Evolutionary conservation across 2,888 invertebrate genomes (phyloP).

Genomic region (Acleris emargana): DNA sequence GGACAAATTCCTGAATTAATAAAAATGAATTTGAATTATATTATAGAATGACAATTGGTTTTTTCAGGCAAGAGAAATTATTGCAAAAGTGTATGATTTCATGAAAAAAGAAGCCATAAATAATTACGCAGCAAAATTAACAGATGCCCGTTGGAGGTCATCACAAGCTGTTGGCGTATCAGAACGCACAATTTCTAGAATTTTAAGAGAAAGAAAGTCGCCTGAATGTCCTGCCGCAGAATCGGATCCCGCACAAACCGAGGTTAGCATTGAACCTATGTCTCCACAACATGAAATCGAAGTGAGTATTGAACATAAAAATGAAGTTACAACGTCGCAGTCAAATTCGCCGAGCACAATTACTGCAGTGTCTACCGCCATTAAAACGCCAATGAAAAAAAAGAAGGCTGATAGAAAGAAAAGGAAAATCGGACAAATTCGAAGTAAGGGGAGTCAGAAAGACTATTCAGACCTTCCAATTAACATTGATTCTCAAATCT

Average conservation of each 20-base stretch:
- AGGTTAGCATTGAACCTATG: not conserved
- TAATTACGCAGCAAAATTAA: not conserved
- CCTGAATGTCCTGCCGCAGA: not conserved
- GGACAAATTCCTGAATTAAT: no score
- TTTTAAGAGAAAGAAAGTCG: not conserved
- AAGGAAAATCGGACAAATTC: no score
- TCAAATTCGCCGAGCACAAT: no score
- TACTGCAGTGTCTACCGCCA: no score
- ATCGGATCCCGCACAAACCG: not conserved
- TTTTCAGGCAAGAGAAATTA: conserved; percentile 1
- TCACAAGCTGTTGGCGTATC: conserved; percentile 1
- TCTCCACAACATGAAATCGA: no score
- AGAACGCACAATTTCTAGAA: not conserved
- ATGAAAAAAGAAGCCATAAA: conserved; percentile 1
- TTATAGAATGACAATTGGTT: not conserved
- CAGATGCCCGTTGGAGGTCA: not conserved
- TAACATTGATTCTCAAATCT: no score
- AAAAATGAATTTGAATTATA: no score
- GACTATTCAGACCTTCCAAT: no score
- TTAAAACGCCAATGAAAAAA: no score
- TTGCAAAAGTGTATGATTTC: conserved; percentile 5
- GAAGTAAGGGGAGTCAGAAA: not conserved
- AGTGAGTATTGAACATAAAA: no score
- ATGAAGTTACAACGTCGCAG: no score
- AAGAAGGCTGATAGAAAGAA: no score